These are phyloP conservation scores for Psittacus erithacus DNA, from an alignment of 2,113 vertebrate genomes.

Conservation along the genomic window DNA sequence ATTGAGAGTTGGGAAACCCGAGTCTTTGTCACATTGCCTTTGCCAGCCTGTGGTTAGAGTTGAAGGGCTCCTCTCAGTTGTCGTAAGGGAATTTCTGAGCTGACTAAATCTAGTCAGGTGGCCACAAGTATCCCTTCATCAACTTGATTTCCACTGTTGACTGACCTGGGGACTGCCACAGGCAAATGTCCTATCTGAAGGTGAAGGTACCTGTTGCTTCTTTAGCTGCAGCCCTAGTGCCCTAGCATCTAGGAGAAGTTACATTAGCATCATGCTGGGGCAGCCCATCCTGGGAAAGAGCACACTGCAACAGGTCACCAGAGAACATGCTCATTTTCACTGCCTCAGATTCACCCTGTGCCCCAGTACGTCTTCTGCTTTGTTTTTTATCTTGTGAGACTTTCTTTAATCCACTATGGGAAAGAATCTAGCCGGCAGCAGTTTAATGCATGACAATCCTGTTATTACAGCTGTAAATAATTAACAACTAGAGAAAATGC, in stretches of 20 bases:
- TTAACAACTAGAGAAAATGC: conserved; percentile 55
- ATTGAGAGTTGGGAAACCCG: background rate
- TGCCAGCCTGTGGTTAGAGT: background rate
- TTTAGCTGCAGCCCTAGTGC: background rate
- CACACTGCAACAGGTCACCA: background rate
- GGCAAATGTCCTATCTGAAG: background rate
- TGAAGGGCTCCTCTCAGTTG: background rate
- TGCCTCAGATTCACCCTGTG: background rate
- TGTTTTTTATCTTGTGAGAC: conserved; percentile 23
- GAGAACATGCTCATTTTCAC: background rate
- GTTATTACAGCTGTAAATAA: conserved; percentile 73
- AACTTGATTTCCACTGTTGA: background rate
- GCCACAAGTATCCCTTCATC: background rate
- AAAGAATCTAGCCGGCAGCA: conserved; percentile 54
- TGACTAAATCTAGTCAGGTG: background rate
- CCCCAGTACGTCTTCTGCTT: background rate
- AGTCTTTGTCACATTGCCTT: background rate
- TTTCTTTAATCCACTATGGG: conserved; percentile 29
- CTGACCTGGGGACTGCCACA: background rate
- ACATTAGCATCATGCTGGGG: background rate
- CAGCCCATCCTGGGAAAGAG: background rate
- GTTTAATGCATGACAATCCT: conserved; percentile 79
- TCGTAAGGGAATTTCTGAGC: background rate
- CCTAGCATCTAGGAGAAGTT: background rate
- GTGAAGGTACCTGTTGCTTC: background rate